Conservation (phyloP, 1,140 invertebrate species). For the Eriosoma lanigerum region DNA sequence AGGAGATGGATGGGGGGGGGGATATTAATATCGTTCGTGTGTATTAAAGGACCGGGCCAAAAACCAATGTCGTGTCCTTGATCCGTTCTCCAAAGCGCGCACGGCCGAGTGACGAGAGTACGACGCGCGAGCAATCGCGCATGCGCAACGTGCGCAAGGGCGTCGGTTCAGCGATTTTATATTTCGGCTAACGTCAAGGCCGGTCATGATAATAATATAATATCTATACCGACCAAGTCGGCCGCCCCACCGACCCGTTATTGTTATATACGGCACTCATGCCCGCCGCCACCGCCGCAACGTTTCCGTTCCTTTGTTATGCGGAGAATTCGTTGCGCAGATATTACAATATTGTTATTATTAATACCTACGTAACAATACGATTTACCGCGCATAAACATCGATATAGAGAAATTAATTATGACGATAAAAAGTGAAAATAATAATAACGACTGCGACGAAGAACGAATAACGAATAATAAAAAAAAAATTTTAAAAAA, state of each 20-base stretch:
- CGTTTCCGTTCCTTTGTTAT: slow-evolving; percentile 32
- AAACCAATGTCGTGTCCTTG: slow-evolving; percentile 51
- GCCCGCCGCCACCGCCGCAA: not conserved
- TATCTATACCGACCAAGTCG: not conserved
- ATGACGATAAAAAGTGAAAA: too few species aligned
- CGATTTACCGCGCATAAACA: too few species aligned
- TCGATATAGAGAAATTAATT: too few species aligned
- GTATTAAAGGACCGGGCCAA: slow-evolving; percentile 20
- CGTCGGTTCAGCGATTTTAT: slow-evolving; percentile 42
- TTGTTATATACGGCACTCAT: not conserved
- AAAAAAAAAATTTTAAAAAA: too few species aligned
- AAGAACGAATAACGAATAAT: too few species aligned
- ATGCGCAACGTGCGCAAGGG: slow-evolving; percentile 17
- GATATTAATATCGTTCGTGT: too few species aligned
- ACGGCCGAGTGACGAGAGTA: not conserved
- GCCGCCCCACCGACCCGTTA: slow-evolving; percentile 19
- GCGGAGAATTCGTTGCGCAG: slow-evolving; percentile 30
- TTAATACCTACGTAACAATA: too few species aligned
- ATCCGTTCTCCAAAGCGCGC: slow-evolving; percentile 25
- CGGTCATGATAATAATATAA: too few species aligned
- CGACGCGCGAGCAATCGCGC: not conserved
- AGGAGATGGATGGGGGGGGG: too few species aligned
- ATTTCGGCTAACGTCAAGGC: slow-evolving; percentile 50
- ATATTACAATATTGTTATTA: too few species aligned
- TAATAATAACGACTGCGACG: too few species aligned